Base-by-base conservation (phyloP, 2,888 invertebrate species). In the Oscheius sp. region DNA sequence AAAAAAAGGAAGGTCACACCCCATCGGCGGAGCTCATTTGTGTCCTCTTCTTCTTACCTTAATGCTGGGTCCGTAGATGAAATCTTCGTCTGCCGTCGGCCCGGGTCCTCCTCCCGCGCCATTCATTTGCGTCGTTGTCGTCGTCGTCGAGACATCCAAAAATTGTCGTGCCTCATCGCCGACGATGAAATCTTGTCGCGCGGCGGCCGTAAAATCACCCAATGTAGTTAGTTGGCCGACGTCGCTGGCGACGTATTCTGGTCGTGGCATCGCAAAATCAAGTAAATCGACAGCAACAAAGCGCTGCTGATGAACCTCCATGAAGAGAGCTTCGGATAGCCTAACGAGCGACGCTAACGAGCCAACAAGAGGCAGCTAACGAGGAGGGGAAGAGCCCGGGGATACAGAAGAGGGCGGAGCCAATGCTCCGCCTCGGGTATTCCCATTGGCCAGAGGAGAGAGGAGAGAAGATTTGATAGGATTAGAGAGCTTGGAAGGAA, bases 291-390 rank as follows among this genome's bases (percentile, higher is more conserved):
- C 36, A 41, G 20, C 47, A 20, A 47, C 20, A 24, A 47, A 47
- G 24, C 47, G 47, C 47, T 57, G 57, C 63, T 68, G 77, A 73
- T 77, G 74, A 74, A 74, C 77, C 68, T 73, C 77, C 77, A 75
- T 75, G 62, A 51, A 51, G 68, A 9, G 32, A 20, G 30, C 14
- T n/a, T n/a, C n/a, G n/a, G n/a, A n/a, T n/a, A n/a, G n/a, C 32
- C 32, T 20, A 68, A 64, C 64, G 38, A 68, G 63, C 67, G 9
- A 26, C 67, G 67, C 56, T 73, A 70, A 71, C 73, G 70, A 73
- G 70, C 28, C 33, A 36, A 22, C n/a, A 14, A 30, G 17, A n/a
- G 59, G 47, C 41, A 24, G 63, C 32, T 63, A 63, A 63, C 63
- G 50, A 63, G 63, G 33, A 28, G 49, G 47, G 49, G 49, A 62